Evolutionary conservation across 2,888 invertebrate species (phyloP).

Genomic region (Protonemura montana): DNA sequence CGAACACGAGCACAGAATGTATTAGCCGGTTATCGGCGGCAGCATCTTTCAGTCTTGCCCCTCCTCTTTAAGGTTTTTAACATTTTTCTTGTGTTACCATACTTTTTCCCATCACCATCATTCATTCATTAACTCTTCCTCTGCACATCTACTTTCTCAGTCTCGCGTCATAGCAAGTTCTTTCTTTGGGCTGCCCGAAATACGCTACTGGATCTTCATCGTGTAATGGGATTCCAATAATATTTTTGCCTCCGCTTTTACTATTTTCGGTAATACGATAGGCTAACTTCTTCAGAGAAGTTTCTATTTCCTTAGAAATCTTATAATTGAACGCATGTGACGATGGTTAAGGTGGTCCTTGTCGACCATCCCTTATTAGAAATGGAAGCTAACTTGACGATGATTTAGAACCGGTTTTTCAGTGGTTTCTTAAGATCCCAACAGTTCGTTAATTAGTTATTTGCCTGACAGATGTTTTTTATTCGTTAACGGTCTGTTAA

Average conservation of each 20-base stretch:
- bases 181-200: neutral
- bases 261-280: neutral
- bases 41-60: conserved; percentile 7
- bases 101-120: conserved; percentile 21
- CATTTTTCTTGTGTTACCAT: conserved; percentile 18
- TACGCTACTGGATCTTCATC: neutral
- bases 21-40: neutral
- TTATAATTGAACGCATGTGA: neutral
- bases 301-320: neutral
- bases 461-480: no score
- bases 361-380: neutral
- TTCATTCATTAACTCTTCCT: conserved; percentile 24
- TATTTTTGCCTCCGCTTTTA: neutral
- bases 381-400: neutral
- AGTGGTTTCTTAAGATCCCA: no score
- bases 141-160: neutral
- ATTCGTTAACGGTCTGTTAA: no score
- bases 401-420: no score
- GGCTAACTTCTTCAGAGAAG: neutral
- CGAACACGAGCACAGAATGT: conserved; percentile 17
- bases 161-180: neutral
- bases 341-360: neutral
- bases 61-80: conserved; percentile 8
- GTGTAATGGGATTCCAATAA: neutral
- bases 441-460: no score